Evolutionary conservation across 1,140 invertebrate genomes (phyloP).

Genomic region (Leucophenga varia): DNA sequence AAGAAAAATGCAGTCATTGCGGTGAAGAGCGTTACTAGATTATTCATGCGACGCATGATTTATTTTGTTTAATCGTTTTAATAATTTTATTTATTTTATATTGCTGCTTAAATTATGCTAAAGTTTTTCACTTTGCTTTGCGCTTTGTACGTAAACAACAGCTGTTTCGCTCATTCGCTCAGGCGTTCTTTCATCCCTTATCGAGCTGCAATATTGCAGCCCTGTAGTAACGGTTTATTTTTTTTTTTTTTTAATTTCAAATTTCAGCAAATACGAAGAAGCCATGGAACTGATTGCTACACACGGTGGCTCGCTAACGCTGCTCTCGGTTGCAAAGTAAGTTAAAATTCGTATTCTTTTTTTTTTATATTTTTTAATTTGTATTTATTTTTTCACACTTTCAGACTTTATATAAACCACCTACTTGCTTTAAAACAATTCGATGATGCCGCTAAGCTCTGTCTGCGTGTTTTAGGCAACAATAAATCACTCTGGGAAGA

Average conservation of each 20-base stretch:
- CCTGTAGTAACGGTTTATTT: not conserved
- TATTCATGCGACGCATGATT: conserved; percentile 48
- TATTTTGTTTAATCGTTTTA: not conserved
- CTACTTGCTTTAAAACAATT: conserved; percentile 73
- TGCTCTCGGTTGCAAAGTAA: conserved; percentile 37
- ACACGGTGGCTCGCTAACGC: conserved; percentile 55
- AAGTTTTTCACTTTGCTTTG: too few species aligned
- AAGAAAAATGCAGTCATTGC: conserved; percentile 47
- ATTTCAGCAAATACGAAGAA: conserved; percentile 70
- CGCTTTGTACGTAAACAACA: too few species aligned
- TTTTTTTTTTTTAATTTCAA: conserved; percentile 12
- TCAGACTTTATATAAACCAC: conserved; percentile 78
- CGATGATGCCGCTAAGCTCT: conserved; percentile 83
- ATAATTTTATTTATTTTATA: too few species aligned
- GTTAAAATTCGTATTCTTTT: not conserved
- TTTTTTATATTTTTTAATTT: not conserved
- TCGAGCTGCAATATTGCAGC: too few species aligned
- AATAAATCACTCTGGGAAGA: conserved; percentile 92
- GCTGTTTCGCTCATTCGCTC: too few species aligned
- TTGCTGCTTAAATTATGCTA: too few species aligned
- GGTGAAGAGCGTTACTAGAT: conserved; percentile 42
- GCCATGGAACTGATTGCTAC: conserved; percentile 70
- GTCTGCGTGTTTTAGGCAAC: conserved; percentile 74
- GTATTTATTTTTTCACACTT: not conserved
- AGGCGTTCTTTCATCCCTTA: too few species aligned